Base-by-base conservation (phyloP, 2,888 invertebrate species). In the Campoplex capitator region DNA sequence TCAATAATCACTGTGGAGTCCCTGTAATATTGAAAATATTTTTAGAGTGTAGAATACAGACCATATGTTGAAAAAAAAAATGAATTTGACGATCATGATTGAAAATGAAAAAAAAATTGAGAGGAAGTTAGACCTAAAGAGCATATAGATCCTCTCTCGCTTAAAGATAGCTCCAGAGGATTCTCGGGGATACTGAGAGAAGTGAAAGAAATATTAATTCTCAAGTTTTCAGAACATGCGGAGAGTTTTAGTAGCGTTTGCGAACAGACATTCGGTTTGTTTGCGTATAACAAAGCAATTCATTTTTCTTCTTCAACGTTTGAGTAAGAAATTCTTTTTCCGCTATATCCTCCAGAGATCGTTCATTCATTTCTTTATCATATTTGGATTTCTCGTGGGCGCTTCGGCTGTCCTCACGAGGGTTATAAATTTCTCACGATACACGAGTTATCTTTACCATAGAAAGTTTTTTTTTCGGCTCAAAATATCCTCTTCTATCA, bases 271-370 rank as follows among this genome's bases (percentile, higher is more conserved):
- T 85, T 45, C 65, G 77, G 77, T 82, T 82, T 85, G 75, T 81
- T 85, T 77, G 82, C 67, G 77, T 67, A 82, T 73, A 82, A 67
- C 77, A 77, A 85, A 85, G 73, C 82, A 67, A 85, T 81, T 81
- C 82, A 82, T 85, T 85, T 74, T 82, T 82, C 67, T 73, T 58
- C n/a, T 23, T 73, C 62, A 75, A 67, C 71, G 70, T 77, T 82
- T 67, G 38, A n/a, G 81, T 76, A 81, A 77, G 77, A 76, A 82
- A 85, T 85, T 77, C 67, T 82, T 56, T 77, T 67, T 48, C 67
- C 67, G 38, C 65, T n/a, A 77, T 74, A 77, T 38, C 73, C 82
- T 51, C 71, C 67, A 48, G 45, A 38, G 71, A 62, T 71, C 51
- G 45, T 81, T 81, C 65, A 71, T 62, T 77, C 38, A 62, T 82